Percentiles rank a stretch among this genome's conserved stretches.
phyloP scores from a whole-genome alignment of 1,140 invertebrate species.

The Brachionus calyciflorus region DNA sequence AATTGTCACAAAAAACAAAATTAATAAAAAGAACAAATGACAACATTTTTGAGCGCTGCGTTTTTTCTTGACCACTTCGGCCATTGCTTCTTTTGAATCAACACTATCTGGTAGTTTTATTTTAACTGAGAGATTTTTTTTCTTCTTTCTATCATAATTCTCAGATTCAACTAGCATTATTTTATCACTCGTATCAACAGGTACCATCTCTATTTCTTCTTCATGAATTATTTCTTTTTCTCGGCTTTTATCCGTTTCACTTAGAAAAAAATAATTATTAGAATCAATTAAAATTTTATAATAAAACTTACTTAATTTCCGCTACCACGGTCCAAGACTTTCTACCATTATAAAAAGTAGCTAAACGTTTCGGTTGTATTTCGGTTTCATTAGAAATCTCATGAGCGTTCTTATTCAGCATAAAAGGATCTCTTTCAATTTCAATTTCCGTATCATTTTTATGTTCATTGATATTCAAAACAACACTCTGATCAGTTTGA shows the following conservation, averaged over 20 bases:
- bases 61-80: neutral
- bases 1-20: conserved; percentile 20
- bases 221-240: neutral
- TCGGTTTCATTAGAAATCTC: neutral
- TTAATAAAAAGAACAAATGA: conserved; percentile 28
- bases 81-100: neutral
- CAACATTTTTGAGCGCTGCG: conserved; percentile 20
- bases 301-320: neutral
- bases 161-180: neutral
- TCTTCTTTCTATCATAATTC: neutral
- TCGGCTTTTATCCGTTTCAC: neutral
- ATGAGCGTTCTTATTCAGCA: neutral
- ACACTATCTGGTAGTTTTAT: conserved; percentile 4
- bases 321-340: conserved; percentile 5
- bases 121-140: conserved; percentile 34
- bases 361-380: neutral
- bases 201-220: neutral
- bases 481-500: conserved; percentile 1
- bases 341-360: conserved; percentile 34
- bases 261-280: neutral
- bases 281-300: neutral
- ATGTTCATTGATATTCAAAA: neutral
- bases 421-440: neutral
- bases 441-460: neutral
- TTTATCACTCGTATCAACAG: conserved; percentile 16